Base-by-base conservation (phyloP, 2,888 invertebrate genomes). In the Caenorhabditis becei region DNA sequence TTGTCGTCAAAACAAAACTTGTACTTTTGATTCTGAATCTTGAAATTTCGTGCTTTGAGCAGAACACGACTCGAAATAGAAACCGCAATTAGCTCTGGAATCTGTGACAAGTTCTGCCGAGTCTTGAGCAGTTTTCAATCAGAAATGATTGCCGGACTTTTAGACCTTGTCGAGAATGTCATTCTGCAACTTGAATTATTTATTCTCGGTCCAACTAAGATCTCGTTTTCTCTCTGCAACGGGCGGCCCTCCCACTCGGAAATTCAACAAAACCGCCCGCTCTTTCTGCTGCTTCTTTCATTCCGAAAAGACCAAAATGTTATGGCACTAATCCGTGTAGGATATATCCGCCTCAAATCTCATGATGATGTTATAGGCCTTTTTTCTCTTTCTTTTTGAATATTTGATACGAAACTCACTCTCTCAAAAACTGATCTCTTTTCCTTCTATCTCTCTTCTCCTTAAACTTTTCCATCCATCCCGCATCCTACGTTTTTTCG, bases 371-470 rank as follows among this genome's bases (percentile, higher is more conserved):
- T 51, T 51, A 51, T 51, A 51, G 51, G 24, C 24, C 14, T 23
- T 49, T 51, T 51, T 24, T 23, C 49, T 26, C 51, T 51, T 51
- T 51, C 51, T 18, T 51, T 51, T 51, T 51, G 51, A 51, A 51
- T 47, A 47, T 51, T 51, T 51, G 51, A 51, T 51, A 51, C 51
- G 51, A 24, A 23, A 51, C 3, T 10, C 47, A 10, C 35, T 35
- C 35, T 10, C 35, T 10, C 20, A 47, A n/a, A 47, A 47, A 47
- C 18, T 47, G 7, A 11, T 11, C 47, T 2, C 18, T 4, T 47
- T 18, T 18, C n/a, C 5, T 18, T 47, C 47, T 47, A 4, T 47
- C 20, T 20, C 47, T 18, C 47, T 18, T 10, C 2, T 18, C 18
- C 18, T 4, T 18, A 7, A 1, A 18, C 20, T 47, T 14, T 41